Evolutionary conservation across 37 sponge, comb jelly and placozoan species (phyloP).

Genomic region (Haliclona indistincta): DNA sequence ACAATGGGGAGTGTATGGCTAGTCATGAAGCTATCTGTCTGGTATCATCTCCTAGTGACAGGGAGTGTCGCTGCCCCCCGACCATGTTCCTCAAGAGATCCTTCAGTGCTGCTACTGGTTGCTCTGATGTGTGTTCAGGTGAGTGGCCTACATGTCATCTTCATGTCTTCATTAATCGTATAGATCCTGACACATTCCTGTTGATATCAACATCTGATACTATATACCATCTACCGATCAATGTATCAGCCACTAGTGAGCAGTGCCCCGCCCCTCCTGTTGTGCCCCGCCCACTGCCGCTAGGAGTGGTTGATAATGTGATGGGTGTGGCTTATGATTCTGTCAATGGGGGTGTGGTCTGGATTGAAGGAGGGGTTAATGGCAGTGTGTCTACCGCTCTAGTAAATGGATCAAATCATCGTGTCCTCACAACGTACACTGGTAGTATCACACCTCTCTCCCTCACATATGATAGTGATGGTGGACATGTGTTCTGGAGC

Average conservation of each 20-base stretch:
- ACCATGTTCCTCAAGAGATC: no score
- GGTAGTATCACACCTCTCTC: slow-evolving; percentile 1
- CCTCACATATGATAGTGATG: slow-evolving; percentile 42
- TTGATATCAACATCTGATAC: background rate
- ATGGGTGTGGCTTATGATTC: slow-evolving; percentile 41
- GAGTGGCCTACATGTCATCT: no score
- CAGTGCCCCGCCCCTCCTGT: background rate
- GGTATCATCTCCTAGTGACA: background rate
- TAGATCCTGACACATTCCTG: background rate
- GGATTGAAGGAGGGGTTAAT: slow-evolving; percentile 24
- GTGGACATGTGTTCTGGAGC: slow-evolving; percentile 32
- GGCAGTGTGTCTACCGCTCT: background rate
- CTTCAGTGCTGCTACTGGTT: no score
- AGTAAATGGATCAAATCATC: background rate
- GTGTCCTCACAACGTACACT: background rate
- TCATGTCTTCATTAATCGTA: no score
- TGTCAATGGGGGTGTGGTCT: slow-evolving; percentile 23
- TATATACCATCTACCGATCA: background rate
- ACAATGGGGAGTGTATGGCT: background rate
- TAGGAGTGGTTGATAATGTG: slow-evolving; percentile 4
- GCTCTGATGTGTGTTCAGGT: no score
- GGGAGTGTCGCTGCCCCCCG: background rate
- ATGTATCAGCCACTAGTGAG: background rate
- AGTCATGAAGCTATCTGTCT: background rate
- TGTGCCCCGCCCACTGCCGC: slow-evolving; percentile 9